phyloP scores from a whole-genome alignment of 2,888 invertebrate species.

The Stenchaetothrips biformis region DNA sequence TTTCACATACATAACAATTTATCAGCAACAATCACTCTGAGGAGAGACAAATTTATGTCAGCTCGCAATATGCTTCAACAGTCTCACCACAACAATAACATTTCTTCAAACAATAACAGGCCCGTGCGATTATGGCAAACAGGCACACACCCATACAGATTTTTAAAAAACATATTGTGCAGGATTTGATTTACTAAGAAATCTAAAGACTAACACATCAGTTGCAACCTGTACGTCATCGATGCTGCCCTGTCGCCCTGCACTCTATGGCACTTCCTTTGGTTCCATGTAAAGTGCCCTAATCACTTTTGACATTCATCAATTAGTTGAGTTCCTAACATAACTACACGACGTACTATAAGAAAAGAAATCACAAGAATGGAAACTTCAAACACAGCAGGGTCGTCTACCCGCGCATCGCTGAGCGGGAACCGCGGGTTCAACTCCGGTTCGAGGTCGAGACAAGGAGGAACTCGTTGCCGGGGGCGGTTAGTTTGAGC shows the following conservation, averaged over 20 bases:
- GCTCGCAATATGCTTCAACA: conserved; percentile 8
- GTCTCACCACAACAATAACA: conserved; percentile 24
- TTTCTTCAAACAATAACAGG: conserved; percentile 3
- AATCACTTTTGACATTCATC: not conserved
- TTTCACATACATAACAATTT: not conserved
- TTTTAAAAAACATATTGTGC: too few relatives aligned
- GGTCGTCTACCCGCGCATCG: not conserved
- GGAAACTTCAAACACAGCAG: not conserved
- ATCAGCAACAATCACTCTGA: not conserved
- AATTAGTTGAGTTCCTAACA: not conserved
- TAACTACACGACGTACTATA: not conserved
- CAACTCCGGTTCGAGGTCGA: too few relatives aligned
- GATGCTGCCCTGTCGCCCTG: not conserved
- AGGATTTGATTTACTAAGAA: too few relatives aligned
- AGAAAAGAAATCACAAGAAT: not conserved
- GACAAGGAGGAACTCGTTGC: too few relatives aligned
- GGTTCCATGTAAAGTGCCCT: not conserved
- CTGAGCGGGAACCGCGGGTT: not conserved
- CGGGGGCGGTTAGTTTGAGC: too few relatives aligned
- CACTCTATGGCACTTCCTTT: conserved; percentile 9
- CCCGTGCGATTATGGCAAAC: not conserved
- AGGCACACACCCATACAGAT: not conserved
- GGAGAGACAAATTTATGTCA: not conserved
- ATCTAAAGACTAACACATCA: too few relatives aligned
- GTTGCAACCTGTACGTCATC: too few relatives aligned